Conservation (phyloP, 2,888 invertebrate species). For the Biston betularia region DNA sequence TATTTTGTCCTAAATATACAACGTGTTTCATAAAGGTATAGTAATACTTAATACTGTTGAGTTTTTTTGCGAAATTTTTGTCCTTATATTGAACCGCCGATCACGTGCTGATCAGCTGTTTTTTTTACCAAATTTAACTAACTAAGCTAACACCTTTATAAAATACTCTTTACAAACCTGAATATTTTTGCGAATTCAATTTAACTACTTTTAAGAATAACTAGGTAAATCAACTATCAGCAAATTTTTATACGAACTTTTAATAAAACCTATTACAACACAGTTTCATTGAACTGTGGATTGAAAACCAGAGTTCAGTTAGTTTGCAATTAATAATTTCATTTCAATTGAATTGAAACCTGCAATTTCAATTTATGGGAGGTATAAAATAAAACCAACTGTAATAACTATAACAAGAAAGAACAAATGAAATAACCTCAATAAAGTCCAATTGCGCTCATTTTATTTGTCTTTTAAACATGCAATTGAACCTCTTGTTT, state of each 20-base stretch:
- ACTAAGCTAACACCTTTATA: no score
- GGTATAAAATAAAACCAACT: constrained; percentile 11
- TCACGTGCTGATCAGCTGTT: no score
- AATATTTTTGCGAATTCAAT: background rate
- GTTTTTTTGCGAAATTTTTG: no score
- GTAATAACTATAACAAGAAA: constrained; percentile 18
- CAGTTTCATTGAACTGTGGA: background rate
- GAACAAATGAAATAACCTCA: constrained; percentile 13
- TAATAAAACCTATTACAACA: background rate
- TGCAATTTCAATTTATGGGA: constrained; percentile 16
- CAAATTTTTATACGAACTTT: no score
- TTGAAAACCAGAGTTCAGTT: background rate
- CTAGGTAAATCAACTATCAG: background rate
- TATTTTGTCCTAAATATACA: no score
- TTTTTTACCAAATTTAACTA: no score
- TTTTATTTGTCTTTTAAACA: constrained; percentile 8
- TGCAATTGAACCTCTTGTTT: constrained; percentile 2
- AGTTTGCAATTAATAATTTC: background rate
- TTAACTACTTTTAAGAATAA: no score
- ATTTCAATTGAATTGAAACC: background rate
- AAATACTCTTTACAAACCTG: no score
- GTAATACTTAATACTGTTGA: no score
- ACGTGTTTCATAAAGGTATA: no score
- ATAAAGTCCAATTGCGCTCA: constrained; percentile 25
- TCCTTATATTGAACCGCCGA: no score